Evolutionary conservation across 2,888 invertebrate species (phyloP), one percentile per base, ranked within the genome.

Genomic region (Drosophila suboccidentalis): DNA sequence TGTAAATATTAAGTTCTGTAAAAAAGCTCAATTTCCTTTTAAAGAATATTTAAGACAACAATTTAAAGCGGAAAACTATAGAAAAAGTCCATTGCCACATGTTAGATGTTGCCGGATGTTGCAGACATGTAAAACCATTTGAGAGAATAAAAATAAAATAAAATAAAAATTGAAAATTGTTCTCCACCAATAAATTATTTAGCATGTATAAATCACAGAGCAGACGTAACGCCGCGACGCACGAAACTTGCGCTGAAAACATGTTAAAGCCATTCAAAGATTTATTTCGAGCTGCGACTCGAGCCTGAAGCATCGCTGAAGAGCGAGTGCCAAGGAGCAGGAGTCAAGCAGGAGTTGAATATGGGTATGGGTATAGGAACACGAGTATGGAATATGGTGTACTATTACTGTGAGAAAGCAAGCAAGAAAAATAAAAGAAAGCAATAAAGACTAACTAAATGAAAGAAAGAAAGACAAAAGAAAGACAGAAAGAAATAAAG

Each of bases 191-290:
- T 82, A 82, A 82, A 82, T 82, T 82, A 82, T 85, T 82, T 85
- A 74, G 49, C 75, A 80, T 85, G 86, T 82, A 82, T 85, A 82
- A 82, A 82, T 82, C 86, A 85, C 68, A 44, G 68, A 22, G 69
- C 57, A 66, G 80, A 72, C 53, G 67, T 47, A 64, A 65, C 36
- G 63, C 57, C 32, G 64, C 75, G 26, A 1, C 26, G 29, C 29
- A 71, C 62, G 64, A 71, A 82, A 83, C 60, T 77, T 79, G 74
- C 65, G 66, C 75, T 75, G 80, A 70, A 80, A 87, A 78, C 82
- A 87, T 82, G 82, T 84, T 79, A 81, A 82, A 86, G 83, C 78
- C 82, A 80, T 86, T 78, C 62, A 71, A 84, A 86, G 85, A 90
- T 83, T 85, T 89, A 90, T 89, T 83, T 85, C 75, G 73, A 82